Base-by-base conservation (phyloP, 2,797 vertebrate genomes). In the Crocodylus rhombifer region DNA sequence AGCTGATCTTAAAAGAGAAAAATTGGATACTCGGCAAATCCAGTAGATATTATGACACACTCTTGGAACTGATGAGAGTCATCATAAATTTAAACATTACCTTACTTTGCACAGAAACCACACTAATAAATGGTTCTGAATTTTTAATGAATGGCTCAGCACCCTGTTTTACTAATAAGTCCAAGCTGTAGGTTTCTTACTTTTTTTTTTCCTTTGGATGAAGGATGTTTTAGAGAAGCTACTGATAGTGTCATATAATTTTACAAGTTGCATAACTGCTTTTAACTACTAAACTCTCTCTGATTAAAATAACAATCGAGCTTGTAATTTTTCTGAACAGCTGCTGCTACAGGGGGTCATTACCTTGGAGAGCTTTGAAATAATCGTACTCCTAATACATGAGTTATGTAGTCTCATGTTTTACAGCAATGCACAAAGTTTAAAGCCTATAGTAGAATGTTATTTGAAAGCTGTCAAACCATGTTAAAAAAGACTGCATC, bases 391-490 rank as follows among this genome's bases (percentile, higher is more conserved):
- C 97, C 91, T 97, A 97, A 94, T 98, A 97, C 96, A 94, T 95
- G 97, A 97, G 97, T 97, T 98, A 98, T 97, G 95, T 97, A 97
- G 97, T 97, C 97, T 98, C 96, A 95, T 98, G 97, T 98, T 98
- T 97, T 98, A 98, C 97, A 98, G 98, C 97, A 96, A 96, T 97
- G 97, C 97, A 97, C 98, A 97, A 98, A 98, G 98, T 98, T 98
- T 98, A 98, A 98, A 98, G 98, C 97, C 96, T 98, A 96, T 97
- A 97, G 97, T 98, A 97, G 97, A 97, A 97, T 98, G 96, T 97
- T 98, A 98, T 98, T 98, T 98, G 97, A 98, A 98, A 98, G 97
- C 98, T 99, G 98, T 98, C 98, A 98, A 98, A 98, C 96, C 97
- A 97, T 96, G 98, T 99, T 98, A 98, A 98, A 98, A 98, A 98